Evolutionary conservation across 1,140 invertebrate species (phyloP).

Genomic region (Centruroides sculpturatus): DNA sequence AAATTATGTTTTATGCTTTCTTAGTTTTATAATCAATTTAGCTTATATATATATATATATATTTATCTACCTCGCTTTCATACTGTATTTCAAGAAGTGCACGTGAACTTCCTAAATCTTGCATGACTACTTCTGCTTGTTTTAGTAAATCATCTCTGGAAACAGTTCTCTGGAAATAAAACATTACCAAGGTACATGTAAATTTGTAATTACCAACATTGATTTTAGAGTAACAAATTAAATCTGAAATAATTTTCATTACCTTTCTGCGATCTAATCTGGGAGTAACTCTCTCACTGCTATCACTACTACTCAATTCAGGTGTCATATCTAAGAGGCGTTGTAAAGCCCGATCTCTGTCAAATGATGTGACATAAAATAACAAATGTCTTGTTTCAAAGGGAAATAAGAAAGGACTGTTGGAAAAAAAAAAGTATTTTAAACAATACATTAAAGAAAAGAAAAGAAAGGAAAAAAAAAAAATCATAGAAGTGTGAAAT

Average conservation of each 20-base stretch:
- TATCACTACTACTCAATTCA: conserved; percentile 53
- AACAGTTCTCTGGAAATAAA: conserved; percentile 48
- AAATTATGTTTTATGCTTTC: no score
- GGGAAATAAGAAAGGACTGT: conserved; percentile 80
- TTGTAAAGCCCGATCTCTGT: conserved; percentile 85
- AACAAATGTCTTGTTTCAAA: conserved; percentile 91
- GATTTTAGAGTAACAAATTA: no score
- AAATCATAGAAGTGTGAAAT: no score
- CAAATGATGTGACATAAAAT: conserved; percentile 92
- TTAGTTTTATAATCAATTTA: no score
- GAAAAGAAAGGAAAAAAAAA: no score
- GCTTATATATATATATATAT: background rate
- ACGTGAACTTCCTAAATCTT: conserved; percentile 82
- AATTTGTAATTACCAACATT: background rate
- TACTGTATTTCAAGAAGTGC: conserved; percentile 92
- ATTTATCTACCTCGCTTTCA: conserved; percentile 88
- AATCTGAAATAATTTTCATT: background rate
- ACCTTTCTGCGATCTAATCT: conserved; percentile 64
- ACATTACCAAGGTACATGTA: background rate
- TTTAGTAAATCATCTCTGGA: conserved; percentile 84
- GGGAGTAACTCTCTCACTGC: conserved; percentile 76
- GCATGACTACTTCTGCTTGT: conserved; percentile 87
- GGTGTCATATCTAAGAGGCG: conserved; percentile 75
- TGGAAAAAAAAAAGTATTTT: conserved; percentile 18
- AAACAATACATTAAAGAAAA: no score